Evolutionary conservation across 2,888 invertebrate genomes (phyloP), one percentile per base, ranked within the genome.

Genomic region (Lagria hirta): DNA sequence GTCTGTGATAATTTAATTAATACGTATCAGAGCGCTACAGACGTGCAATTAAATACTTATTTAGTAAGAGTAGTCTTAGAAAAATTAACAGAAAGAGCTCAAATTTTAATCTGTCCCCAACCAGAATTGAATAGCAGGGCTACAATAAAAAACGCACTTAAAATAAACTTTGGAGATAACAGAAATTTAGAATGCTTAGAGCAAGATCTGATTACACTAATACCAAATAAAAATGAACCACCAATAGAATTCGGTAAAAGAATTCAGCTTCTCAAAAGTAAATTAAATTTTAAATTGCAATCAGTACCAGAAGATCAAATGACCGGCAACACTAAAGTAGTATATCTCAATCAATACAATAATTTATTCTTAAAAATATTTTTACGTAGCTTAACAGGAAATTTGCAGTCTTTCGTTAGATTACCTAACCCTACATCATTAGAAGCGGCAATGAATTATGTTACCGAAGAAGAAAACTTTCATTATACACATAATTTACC

Each of bases 401-500:
- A 28, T 2, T 10, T 43, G 6, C 43, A 43, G 38, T 20, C n/a
- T 10, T 28, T 38, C 8, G 23, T 48, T 26, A 37, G 48, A 43
- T 21, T 48, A 33, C 29, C 29, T 27, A 43, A 43, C 7, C 47
- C 47, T 4, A 17, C 30, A 8, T 18, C 36, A 11, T 20, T 47
- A 22, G 37, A 48, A 48, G 2, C 16, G 7, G 48, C 43, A 1
- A 37, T 43, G 28, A n/a, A 20, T 1, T 38, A 20, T 23, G 43
- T 43, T n/a, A 13, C 16, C 7, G 43, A 45, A 36, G 44, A 48
- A 21, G 28, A 46, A 45, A 41, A 44, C 38, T 42, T 48, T 23
- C 5, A 3, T 18, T 11, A 14, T 11, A 20, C 17, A n/a, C 27
- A 36, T 48, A 18, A 18, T 18, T n/a, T n/a, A n/a, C n/a, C n/a